phyloP scores from a whole-genome alignment of 2,888 invertebrate genomes.

The Acronicta leporina region DNA sequence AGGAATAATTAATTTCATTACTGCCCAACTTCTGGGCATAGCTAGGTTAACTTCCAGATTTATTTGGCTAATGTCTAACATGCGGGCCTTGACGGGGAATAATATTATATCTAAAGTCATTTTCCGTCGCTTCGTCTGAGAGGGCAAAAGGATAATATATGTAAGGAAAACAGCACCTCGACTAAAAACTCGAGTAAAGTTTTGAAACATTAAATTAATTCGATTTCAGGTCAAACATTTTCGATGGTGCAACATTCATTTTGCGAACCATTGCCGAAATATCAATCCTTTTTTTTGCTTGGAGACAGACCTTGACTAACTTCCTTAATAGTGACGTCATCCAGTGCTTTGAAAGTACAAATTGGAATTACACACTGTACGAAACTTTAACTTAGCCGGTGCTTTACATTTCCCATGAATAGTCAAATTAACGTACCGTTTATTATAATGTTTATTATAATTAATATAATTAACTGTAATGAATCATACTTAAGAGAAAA shows the following conservation, averaged over 20 bases:
- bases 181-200: no score
- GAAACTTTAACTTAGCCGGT: not conserved
- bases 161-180: no score
- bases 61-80: no score
- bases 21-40: no score
- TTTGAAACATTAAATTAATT: not conserved
- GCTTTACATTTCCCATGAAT: not conserved
- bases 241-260: not conserved
- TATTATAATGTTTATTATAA: no score
- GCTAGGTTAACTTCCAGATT: no score
- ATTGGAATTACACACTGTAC: not conserved
- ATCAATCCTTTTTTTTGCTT: not conserved
- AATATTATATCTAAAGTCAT: no score
- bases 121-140: no score
- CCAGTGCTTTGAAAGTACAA: not conserved
- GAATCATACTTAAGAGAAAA: not conserved
- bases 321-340: not conserved
- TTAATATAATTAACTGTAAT: constrained; percentile 12
- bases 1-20: no score
- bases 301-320: constrained; percentile 1
- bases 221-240: not conserved
- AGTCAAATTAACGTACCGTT: constrained; percentile 10
- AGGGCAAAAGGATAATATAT: no score
- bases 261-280: not conserved
- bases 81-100: no score